Evolutionary conservation across 2,888 invertebrate genomes (phyloP).

Genomic region (Apocheima hispidaria): DNA sequence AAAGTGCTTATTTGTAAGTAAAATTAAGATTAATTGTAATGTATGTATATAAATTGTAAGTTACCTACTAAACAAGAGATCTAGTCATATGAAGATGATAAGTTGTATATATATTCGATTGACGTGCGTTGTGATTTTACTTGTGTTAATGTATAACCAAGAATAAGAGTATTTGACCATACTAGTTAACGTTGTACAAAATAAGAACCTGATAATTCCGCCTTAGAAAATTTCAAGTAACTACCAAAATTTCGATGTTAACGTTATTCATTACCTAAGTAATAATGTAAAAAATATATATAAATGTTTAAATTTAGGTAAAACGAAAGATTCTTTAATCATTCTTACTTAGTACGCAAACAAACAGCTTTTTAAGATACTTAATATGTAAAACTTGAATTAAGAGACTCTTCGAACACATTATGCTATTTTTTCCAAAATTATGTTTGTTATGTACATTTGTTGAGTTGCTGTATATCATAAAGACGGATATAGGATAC

Average conservation of each 20-base stretch:
- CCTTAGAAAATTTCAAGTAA: slow-evolving; percentile 2
- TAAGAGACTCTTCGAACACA: background rate
- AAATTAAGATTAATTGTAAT: background rate
- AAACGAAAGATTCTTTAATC: background rate
- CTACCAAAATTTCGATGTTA: background rate
- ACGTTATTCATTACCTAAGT: background rate
- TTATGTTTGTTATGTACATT: no score
- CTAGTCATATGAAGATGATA: slow-evolving; percentile 17
- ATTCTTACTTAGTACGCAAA: background rate
- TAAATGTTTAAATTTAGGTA: background rate
- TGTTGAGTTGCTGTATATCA: no score
- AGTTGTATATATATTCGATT: slow-evolving; percentile 2
- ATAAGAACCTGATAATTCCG: slow-evolving; percentile 9
- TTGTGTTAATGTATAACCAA: background rate
- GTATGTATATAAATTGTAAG: slow-evolving; percentile 4
- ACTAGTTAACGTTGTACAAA: slow-evolving; percentile 6
- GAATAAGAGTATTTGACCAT: background rate
- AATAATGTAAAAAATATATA: background rate
- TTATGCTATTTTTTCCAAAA: no score
- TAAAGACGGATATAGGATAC: no score
- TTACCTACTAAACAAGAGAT: slow-evolving; percentile 9
- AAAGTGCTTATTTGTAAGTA: slow-evolving; percentile 4
- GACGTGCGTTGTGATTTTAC: background rate
- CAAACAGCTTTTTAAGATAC: no score
- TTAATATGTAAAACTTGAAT: no score